Base-by-base conservation (phyloP, 30 jellyfish, hydroid and myxozoan species). In the Euphysa ruthae region DNA sequence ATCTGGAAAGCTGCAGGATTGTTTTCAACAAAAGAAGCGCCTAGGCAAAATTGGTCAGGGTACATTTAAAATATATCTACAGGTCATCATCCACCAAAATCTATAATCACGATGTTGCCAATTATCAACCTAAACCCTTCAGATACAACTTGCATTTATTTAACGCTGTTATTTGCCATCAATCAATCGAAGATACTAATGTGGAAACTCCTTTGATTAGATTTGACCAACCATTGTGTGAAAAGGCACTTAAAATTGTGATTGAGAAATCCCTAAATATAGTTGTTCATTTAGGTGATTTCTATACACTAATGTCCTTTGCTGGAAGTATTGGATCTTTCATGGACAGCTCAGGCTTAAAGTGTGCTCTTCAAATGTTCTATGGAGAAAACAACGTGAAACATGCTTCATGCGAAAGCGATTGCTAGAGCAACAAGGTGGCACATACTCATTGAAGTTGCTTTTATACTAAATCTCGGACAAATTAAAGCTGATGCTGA, bases 1-100 rank as follows among this genome's bases (percentile, higher is more conserved):
- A n/a, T n/a, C n/a, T n/a, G n/a, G n/a, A n/a, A n/a, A 38, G 52
- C 52, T 38, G 52, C 52, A 38, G 52, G 52, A 38, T 8, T 38
- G 52, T 38, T 38, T 38, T 38, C 52, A 38, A 38, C 12, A 38
- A 38, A 38, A n/a, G 52, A 38, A n/a, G n/a, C 52, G 52, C 7
- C 73, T 19, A 66, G 63, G 2, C 91, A 75, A n/a, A 7, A 12
- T 21, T 76, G 85, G 75, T 66, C 91, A 46, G 83, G 83, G 28
- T 31, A 18, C 14, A 76, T 76, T 75, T 75, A 66, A 50, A 8
- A 26, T 8, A 32, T 66, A 1, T 29, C 44, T 15, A 51, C 2
- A 10, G 83, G 89, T 12, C 26, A 74, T n/a, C 80, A 66, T 34
- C 13, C 26, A 23, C 82, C 75, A 4, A 35, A 49, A 66, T 18